A percentile compares a stretch with the other conserved stretches of the same genome.
phyloP scores from a whole-genome alignment of 2,888 invertebrate genomes.

The Gryllus longicercus region DNA sequence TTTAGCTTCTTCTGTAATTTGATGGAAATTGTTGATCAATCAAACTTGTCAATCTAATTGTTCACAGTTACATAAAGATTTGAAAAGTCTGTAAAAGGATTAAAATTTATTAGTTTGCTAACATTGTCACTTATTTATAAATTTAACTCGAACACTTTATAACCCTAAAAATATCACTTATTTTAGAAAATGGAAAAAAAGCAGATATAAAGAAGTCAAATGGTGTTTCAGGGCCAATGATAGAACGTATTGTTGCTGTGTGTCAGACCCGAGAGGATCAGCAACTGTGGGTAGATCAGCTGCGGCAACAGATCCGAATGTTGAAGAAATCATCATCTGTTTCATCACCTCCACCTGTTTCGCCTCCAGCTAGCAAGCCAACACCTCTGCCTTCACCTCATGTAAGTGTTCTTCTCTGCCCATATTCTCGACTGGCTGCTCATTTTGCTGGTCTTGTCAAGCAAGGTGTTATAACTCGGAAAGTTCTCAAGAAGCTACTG shows the following conservation, averaged over 20 bases:
- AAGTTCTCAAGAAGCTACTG: constrained; percentile 69
- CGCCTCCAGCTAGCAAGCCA: constrained; percentile 40
- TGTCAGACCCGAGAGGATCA: constrained; percentile 85
- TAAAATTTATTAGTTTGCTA: too few relatives aligned
- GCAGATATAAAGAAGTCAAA: too few relatives aligned
- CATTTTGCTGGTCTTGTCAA: constrained; percentile 72
- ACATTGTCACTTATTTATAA: too few relatives aligned
- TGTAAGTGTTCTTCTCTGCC: constrained; percentile 71
- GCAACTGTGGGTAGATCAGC: constrained; percentile 81
- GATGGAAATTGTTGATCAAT: too few relatives aligned
- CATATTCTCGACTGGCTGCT: constrained; percentile 72
- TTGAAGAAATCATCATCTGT: constrained; percentile 48
- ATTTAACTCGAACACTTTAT: too few relatives aligned
- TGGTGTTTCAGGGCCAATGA: constrained; percentile 67
- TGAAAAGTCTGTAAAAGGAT: too few relatives aligned
- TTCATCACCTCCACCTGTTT: constrained; percentile 54
- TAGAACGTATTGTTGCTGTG: constrained; percentile 81
- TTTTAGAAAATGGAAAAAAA: too few relatives aligned
- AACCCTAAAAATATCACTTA: too few relatives aligned
- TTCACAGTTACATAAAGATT: too few relatives aligned
- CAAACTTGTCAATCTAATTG: too few relatives aligned
- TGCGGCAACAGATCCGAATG: constrained; percentile 59
- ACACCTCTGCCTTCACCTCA: constrained; percentile 64
- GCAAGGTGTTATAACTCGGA: constrained; percentile 65
- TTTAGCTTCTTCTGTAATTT: too few relatives aligned